A percentile compares a stretch with the other conserved stretches of the same genome.
Evolutionary conservation across 2,888 invertebrate species (phyloP).

Genomic region (Synanthedon myopaeformis): DNA sequence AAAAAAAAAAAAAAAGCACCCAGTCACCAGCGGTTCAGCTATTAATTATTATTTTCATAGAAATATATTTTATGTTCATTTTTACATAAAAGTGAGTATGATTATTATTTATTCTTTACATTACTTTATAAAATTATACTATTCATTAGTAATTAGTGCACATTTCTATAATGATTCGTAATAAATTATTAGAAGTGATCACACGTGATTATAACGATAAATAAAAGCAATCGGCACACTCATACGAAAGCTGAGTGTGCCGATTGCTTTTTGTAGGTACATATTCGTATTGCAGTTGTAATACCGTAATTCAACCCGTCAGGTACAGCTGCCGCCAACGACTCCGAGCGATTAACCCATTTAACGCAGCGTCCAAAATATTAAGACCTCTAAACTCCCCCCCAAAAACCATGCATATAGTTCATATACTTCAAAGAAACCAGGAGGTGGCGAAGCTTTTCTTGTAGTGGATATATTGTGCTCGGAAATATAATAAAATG

Average conservation of each 20-base stretch:
- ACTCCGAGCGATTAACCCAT: slow-evolving; percentile 64
- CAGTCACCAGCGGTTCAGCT: no score
- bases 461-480: slow-evolving; percentile 20
- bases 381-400: slow-evolving; percentile 4
- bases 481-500: slow-evolving; percentile 44
- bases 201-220: neutral
- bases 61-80: no score
- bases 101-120: no score
- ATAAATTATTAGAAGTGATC: neutral
- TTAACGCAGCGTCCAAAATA: slow-evolving; percentile 17
- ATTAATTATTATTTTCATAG: no score
- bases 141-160: no score
- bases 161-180: neutral
- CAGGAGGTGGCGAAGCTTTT: slow-evolving; percentile 16
- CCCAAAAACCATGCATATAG: slow-evolving; percentile 7
- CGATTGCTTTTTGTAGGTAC: slow-evolving; percentile 26
- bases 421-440: slow-evolving; percentile 2
- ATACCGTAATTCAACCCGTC: slow-evolving; percentile 61
- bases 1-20: no score
- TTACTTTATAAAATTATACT: no score
- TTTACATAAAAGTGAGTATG: no score
- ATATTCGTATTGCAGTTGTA: slow-evolving; percentile 31
- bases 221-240: neutral
- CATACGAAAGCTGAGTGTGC: slow-evolving; percentile 7
- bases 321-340: slow-evolving; percentile 57